These are phyloP conservation scores for Cygnus olor DNA, from an alignment of 2,797 vertebrate species.

Conservation along the genomic window DNA sequence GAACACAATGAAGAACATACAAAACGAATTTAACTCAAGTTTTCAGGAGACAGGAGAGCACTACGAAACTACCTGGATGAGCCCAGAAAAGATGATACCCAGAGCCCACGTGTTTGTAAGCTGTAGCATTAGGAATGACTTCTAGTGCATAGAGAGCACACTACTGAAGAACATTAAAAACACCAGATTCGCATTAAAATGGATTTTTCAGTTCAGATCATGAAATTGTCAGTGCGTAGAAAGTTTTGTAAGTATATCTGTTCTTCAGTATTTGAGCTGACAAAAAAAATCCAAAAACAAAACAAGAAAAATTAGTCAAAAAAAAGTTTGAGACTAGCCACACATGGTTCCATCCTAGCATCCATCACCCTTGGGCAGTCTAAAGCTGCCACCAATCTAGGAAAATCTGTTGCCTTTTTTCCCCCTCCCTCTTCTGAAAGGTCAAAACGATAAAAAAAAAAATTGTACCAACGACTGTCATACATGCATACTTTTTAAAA, in stretches of 20 bases:
- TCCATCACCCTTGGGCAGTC: not conserved
- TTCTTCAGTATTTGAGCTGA: not conserved
- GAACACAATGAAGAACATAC: not conserved
- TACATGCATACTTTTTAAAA: not conserved
- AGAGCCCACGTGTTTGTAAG: not conserved
- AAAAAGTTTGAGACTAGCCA: not conserved
- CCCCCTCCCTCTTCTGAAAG: not conserved
- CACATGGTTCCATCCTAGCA: not conserved
- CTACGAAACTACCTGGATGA: not conserved
- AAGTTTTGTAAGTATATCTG: not conserved
- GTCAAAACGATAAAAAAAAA: not conserved
- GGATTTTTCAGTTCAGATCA: not conserved
- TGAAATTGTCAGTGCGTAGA: not conserved
- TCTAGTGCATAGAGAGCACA: not conserved
- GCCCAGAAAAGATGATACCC: not conserved
- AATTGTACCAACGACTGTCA: not conserved
- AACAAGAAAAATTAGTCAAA: not conserved
- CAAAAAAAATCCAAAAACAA: not conserved
- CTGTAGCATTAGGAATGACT: not conserved
- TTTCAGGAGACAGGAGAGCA: not conserved
- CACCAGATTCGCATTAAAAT: not conserved
- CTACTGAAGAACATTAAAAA: not conserved
- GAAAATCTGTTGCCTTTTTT: not conserved
- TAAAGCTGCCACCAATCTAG: not conserved
- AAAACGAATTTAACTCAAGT: not conserved